Evolutionary conservation across 2,113 vertebrate genomes (phyloP).

Genomic region (Rattus norvegicus): GRCr8 NC_086023.1:99625001-99625500

Average conservation of each 20-base stretch:
- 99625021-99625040: too few relatives aligned
- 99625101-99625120: too few relatives aligned
- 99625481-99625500: not conserved
- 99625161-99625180: not conserved
- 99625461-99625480: not conserved
- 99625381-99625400: not conserved
- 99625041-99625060: too few relatives aligned
- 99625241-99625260: not conserved
- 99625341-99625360: not conserved
- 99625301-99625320: not conserved
- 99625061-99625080: too few relatives aligned
- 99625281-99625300: too few relatives aligned
- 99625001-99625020: fast-evolving
- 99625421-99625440: not conserved
- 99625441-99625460: not conserved
- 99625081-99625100: too few relatives aligned
- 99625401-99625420: not conserved
- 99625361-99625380: not conserved
- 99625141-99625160: not conserved
- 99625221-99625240: not conserved
- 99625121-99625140: not conserved
- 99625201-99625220: not conserved
- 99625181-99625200: not conserved
- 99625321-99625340: not conserved
- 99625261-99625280: not conserved